These are phyloP conservation scores for Pseudopleuronectes americanus DNA, from an alignment of 2,797 vertebrate species.

Conservation along the genomic window DNA sequence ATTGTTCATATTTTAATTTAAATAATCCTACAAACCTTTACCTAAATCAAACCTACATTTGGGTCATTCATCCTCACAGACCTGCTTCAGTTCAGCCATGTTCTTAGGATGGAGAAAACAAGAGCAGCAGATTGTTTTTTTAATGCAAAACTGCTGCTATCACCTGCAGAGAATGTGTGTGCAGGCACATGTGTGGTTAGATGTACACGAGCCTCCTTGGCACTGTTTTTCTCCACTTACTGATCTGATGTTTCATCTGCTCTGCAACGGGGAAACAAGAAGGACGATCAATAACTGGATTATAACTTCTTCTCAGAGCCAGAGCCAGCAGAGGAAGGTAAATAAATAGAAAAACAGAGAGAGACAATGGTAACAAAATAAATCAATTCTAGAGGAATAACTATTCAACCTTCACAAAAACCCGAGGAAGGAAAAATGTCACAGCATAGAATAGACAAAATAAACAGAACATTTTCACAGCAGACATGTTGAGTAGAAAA, in stretches of 20 bases:
- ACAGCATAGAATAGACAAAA: background rate
- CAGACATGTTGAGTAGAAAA: background rate
- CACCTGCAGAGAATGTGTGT: no score
- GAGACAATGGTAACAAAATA: background rate
- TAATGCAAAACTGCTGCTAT: no score
- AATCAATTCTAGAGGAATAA: background rate
- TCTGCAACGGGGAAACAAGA: background rate
- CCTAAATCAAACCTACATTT: no score
- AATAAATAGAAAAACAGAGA: background rate
- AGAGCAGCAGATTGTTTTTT: no score
- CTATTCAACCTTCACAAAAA: no score
- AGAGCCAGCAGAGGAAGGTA: background rate
- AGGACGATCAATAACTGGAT: conserved; percentile 27
- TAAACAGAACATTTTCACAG: background rate
- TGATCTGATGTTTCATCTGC: conserved; percentile 26
- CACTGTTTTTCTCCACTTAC: conserved; percentile 11
- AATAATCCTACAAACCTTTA: background rate
- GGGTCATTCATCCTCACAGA: no score
- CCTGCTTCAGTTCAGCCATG: background rate
- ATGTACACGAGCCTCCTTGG: background rate
- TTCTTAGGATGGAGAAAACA: background rate
- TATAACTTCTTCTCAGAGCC: conserved; percentile 25
- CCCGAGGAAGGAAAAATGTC: background rate
- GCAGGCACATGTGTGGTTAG: background rate
- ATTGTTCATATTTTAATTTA: no score